Evolutionary conservation across 2,888 invertebrate species (phyloP), one percentile per base, ranked within the genome.

Genomic region (Drosophila seclusa): DNA sequence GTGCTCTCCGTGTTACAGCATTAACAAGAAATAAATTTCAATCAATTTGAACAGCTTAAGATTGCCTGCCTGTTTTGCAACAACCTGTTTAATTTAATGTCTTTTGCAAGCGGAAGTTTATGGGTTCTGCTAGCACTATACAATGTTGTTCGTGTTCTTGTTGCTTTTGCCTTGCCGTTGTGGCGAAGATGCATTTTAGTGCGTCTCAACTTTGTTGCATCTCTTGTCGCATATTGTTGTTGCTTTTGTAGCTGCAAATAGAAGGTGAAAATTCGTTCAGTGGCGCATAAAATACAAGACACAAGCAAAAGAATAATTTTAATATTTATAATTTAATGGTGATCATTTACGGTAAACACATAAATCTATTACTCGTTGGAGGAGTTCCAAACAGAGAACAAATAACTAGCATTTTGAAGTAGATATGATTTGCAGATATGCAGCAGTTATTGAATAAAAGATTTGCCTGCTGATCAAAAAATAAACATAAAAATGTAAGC

Each of bases 71-170:
- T 68, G 81, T 65, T 68, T 71, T 45, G 42, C 76, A 71, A 71
- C 69, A 63, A 76, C 60, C 71, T 73, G 80, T 24, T 90, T 90
- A 90, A 78, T 90, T 90, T 90, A 83, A 89, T 83, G 80, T 58
- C 66, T 69, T 38, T 27, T 65, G 70, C 62, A 66, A 71, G 69
- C 73, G 40, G 50, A 61, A 90, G 90, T 89, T 89, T 76, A 78
- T 85, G 74, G 83, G 54, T 66, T 24, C 73, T 63, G 62, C 89
- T 77, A 80, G 83, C 73, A 62, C 61, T 58, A 11, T 34, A 60
- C 31, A 54, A 18, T 58, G 36, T 36, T 49, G 61, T 31, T 67
- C 16, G 36, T 48, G 27, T 32, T 58, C n/a, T 32, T 58, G 50
- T 10, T 60, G 49, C 11, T 69, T n/a, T 31, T 50, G 68, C 40